A percentile compares a stretch with the other conserved stretches of the same genome.
phyloP scores from a whole-genome alignment of 2,113 vertebrate genomes.

The Anolis carolinensis region DNA sequence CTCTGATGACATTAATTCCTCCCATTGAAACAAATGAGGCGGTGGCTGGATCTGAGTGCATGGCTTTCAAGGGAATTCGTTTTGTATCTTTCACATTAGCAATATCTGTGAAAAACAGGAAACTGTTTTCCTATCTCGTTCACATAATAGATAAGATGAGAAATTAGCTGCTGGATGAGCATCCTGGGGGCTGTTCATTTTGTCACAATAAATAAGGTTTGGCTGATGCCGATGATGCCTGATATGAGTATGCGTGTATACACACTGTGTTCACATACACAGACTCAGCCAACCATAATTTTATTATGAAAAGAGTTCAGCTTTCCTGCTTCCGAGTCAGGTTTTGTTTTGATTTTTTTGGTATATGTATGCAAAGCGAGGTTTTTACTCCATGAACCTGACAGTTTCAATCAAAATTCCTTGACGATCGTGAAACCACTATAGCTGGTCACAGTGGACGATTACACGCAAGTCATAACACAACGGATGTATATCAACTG shows the following conservation, averaged over 20 bases:
- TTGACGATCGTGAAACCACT: background rate
- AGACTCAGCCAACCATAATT: background rate
- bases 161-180: conserved; percentile 77
- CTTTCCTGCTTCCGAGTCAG: background rate
- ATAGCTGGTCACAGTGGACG: background rate
- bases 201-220: conserved; percentile 69
- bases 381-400: background rate
- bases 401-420: background rate
- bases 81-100: conserved; percentile 70
- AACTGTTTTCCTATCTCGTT: conserved; percentile 78
- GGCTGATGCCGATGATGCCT: conserved; percentile 32
- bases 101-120: conserved; percentile 76
- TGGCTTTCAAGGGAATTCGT: conserved; percentile 70
- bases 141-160: conserved; percentile 79
- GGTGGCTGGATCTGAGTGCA: conserved; percentile 56
- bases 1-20: conserved; percentile 48
- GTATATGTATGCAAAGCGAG: background rate
- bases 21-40: conserved; percentile 59
- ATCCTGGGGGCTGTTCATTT: conserved; percentile 76
- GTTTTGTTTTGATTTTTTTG: background rate
- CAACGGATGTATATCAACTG: background rate
- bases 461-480: background rate
- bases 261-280: rapidly evolving
- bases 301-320: conserved; percentile 17
- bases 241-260: rapidly evolving